Base-by-base conservation (phyloP, 2,888 invertebrate genomes). In the Pharmacophagus antenor region DNA sequence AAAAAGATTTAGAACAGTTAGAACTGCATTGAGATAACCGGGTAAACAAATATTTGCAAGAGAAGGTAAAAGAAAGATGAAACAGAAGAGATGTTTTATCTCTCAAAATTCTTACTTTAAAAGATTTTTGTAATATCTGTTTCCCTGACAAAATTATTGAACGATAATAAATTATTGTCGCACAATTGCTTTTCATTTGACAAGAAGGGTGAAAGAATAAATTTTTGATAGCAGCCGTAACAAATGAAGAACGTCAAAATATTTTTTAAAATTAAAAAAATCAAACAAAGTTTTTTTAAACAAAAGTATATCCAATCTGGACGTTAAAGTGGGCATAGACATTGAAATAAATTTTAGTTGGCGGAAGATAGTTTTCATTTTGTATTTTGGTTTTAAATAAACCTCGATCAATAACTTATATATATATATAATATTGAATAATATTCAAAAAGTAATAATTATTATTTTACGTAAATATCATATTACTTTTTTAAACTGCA, bases 91-190 rank as follows among this genome's bases (percentile, higher is more conserved):
- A 37, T 2, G 7, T 25, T 25, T 25, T 37, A n/a, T n/a, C 37
- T 2, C 5, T 37, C 37, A 37, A 2, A 37, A 8, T 37, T n/a
- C 37, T n/a, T 3, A 25, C 2, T n/a, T 37, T 37, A 37, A 37
- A 37, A 37, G 18, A 46, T 18, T 20, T 46, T 20, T 15, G 6
- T 55, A 49, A 52, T 57, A 55, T 44, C 47, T 41, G 31, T 57
- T 23, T 56, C 49, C 48, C 58, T 22, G 56, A 20, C 41, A 49
- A 17, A 2, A 46, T 53, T 54, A 50, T 47, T 65, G 59, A 69
- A 65, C 65, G 72, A 74, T 64, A 66, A 58, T 63, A 83, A 80
- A 78, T 87, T 85, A 87, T 87, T 87, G 85, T 86, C 87, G 67
- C 66, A 76, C 66, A 67, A 85, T 86, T 85, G 85, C 85, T 85